Evolutionary conservation across 2,888 invertebrate genomes (phyloP), one percentile per base, ranked within the genome.

Genomic region (Ichneumon xanthorius): DNA sequence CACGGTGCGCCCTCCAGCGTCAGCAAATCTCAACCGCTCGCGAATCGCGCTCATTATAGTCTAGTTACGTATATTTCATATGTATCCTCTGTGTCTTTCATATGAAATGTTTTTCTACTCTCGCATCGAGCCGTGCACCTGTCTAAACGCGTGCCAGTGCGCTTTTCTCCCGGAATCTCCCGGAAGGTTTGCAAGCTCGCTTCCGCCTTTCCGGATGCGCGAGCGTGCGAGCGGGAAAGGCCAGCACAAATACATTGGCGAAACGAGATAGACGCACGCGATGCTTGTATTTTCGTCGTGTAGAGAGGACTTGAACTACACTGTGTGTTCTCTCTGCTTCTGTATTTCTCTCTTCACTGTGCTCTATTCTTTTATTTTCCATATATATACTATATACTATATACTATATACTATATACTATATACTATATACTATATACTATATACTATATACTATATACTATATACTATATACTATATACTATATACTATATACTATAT

Each of bases 161-260:
- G 73, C 73, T 65, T 75, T 75, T 19, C 70, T 65, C 79, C 73
- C 72, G 75, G 76, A 81, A 80, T 86, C 85, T 80, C 76, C 80
- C 75, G 73, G 75, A 81, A 81, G 82, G 78, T 26, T 68, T 78
- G 75, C 75, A 79, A 85, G 82, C 82, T 85, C 78, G 78, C 80
- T 82, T 22, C 45, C 61, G 61, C 65, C 71, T 71, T 85, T 83
- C 67, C 63, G 75, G 68, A 30, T 53, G 58, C 40, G 30, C 50
- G 78, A 68, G 45, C 53, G 78, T 58, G 82, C 72, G 72, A 71
- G 78, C 80, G 75, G 80, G 86, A 82, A 78, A 75, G 67, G 50
- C 48, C 19, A 82, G 70, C 79, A 72, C 81, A 85, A 80, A 30
- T 45, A 48, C 40, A 76, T 48, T 37, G 45, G 16, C n/a, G 65